Evolutionary conservation across 1,140 invertebrate genomes (phyloP).

Genomic region (Hestina assimilis): DNA sequence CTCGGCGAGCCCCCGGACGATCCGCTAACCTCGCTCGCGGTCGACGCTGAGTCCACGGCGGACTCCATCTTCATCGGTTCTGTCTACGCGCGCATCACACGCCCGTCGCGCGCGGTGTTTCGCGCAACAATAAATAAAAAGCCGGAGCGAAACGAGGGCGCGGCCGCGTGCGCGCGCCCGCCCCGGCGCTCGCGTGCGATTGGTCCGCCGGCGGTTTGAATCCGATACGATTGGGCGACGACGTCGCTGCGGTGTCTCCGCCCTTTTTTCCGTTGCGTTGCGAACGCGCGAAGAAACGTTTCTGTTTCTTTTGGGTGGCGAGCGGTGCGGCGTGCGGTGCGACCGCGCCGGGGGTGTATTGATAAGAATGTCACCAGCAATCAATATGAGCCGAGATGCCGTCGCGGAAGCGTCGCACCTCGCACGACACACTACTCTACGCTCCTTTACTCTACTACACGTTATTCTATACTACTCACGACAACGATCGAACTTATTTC

Average conservation of each 20-base stretch:
- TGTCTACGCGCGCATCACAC: constrained; percentile 68
- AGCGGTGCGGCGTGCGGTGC: constrained; percentile 62
- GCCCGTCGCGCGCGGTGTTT: constrained; percentile 66
- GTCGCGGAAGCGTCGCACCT: constrained; percentile 32
- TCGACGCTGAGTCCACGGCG: constrained; percentile 84
- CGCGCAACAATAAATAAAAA: constrained; percentile 77
- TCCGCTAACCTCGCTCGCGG: constrained; percentile 82
- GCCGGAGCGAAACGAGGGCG: constrained; percentile 62
- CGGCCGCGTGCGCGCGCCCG: constrained; percentile 68
- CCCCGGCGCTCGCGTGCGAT: constrained; percentile 47
- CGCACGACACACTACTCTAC: not conserved
- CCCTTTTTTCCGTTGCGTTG: constrained; percentile 73
- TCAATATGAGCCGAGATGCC: constrained; percentile 71
- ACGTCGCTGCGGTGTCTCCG: constrained; percentile 57
- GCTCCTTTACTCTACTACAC: too few relatives aligned
- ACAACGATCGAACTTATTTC: too few relatives aligned
- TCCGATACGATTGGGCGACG: constrained; percentile 46
- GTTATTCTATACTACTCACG: too few relatives aligned
- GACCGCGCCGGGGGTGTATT: constrained; percentile 75
- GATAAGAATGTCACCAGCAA: constrained; percentile 82
- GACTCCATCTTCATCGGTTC: constrained; percentile 75
- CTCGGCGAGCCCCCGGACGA: constrained; percentile 79
- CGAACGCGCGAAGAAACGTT: constrained; percentile 72
- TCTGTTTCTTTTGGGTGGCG: constrained; percentile 73
- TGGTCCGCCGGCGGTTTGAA: constrained; percentile 39